Conservation (phyloP, 2,797 vertebrate genomes). For the Sparidentex hasta region DNA sequence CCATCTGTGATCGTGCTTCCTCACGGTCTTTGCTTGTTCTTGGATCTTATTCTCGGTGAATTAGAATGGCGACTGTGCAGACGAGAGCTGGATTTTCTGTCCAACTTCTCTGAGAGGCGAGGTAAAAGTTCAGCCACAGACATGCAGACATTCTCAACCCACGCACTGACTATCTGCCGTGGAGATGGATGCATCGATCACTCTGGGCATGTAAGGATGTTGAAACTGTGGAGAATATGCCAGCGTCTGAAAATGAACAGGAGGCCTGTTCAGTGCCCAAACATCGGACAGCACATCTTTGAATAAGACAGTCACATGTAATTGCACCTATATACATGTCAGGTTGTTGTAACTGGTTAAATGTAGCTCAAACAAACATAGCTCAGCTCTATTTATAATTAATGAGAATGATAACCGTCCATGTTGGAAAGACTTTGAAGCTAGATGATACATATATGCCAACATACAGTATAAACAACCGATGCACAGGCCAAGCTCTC, state of each 20-base stretch:
- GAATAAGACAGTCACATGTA: not conserved
- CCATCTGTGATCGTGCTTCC: conserved; percentile 5
- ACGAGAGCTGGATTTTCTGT: not conserved
- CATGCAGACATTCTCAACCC: conserved; percentile 9
- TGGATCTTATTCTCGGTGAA: conserved; percentile 1
- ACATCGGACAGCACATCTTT: not conserved
- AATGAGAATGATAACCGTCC: not conserved
- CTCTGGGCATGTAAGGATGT: conserved; percentile 6
- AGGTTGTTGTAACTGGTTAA: not conserved
- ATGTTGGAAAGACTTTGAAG: not conserved
- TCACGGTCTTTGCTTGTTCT: not conserved
- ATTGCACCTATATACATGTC: not conserved
- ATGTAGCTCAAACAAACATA: not conserved
- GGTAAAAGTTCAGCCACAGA: conserved; percentile 27
- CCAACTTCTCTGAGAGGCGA: conserved; percentile 6
- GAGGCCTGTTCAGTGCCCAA: not conserved
- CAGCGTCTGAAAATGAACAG: not conserved
- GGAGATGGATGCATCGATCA: not conserved
- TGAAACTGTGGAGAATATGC: not conserved
- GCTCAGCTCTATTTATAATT: not conserved
- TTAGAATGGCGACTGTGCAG: not conserved
- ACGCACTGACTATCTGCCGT: not conserved
- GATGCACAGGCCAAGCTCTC: not conserved
- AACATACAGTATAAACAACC: not conserved
- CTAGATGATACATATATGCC: not conserved